Percentiles rank a stretch among this genome's conserved stretches.
phyloP scores from a whole-genome alignment of 2,797 vertebrate species.

The Leucoraja ocellata region DNA sequence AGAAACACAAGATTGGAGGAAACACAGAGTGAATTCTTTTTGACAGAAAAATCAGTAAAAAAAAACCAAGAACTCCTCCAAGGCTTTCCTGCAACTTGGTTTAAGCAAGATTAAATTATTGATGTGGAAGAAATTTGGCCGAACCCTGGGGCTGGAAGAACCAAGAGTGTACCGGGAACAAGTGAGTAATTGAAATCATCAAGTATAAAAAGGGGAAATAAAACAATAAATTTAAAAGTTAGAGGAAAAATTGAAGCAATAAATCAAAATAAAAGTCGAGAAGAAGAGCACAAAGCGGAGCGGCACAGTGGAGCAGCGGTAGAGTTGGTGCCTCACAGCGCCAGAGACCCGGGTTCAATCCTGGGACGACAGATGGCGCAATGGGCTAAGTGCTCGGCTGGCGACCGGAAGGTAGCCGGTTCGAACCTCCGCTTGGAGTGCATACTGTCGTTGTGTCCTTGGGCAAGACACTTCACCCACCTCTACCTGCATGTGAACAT shows the following conservation, averaged over 20 bases:
- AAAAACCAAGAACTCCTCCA: not conserved
- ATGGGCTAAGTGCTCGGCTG: too few relatives aligned
- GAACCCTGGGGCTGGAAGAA: not conserved
- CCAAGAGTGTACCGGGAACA: not conserved
- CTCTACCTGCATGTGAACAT: too few relatives aligned
- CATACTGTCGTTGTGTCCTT: too few relatives aligned
- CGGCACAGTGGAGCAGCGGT: too few relatives aligned
- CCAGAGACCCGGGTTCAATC: too few relatives aligned
- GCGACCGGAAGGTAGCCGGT: too few relatives aligned
- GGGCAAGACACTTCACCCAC: too few relatives aligned
- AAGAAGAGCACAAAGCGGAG: not conserved
- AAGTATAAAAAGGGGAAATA: not conserved
- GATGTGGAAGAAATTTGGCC: not conserved
- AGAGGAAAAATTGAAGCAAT: not conserved
- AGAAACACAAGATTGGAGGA: not conserved
- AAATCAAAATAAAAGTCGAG: not conserved
- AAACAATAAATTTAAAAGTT: not conserved
- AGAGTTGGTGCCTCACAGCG: too few relatives aligned
- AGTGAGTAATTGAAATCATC: not conserved
- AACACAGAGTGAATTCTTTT: not conserved
- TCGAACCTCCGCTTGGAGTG: too few relatives aligned
- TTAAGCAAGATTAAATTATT: slow-evolving; percentile 1
- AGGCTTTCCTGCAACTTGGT: not conserved
- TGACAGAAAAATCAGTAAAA: not conserved
- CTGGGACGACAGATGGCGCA: too few relatives aligned